Conservation (phyloP, 2,888 invertebrate genomes). For the Andrena haemorrhoa region DNA sequence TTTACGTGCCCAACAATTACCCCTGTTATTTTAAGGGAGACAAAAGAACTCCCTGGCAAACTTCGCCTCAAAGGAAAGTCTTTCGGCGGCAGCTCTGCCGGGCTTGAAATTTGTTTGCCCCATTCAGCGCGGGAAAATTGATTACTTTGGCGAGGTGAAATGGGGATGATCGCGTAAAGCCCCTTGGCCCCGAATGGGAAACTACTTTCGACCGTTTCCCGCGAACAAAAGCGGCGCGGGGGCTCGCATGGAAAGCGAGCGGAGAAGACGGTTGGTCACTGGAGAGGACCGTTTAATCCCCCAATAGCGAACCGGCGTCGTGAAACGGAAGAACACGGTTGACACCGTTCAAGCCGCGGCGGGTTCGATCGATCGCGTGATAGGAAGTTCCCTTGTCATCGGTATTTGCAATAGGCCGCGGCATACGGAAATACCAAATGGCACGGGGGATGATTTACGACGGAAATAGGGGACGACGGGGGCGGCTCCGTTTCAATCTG, state of each 20-base stretch:
- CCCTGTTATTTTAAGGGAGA: not conserved
- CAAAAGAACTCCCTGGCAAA: not conserved
- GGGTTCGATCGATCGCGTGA: conserved; percentile 70
- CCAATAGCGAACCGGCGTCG: conserved; percentile 55
- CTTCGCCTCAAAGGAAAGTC: not conserved
- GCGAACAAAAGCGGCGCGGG: conserved; percentile 4
- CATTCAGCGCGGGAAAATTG: not conserved
- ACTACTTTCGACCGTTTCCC: conserved; percentile 4
- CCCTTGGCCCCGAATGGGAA: not conserved
- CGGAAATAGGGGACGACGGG: conserved; percentile 58
- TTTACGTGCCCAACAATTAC: not conserved
- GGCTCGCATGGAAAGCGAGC: not conserved
- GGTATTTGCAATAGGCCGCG: conserved; percentile 70
- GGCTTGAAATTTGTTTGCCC: not conserved
- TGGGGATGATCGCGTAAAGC: not conserved
- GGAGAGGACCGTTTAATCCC: conserved; percentile 47
- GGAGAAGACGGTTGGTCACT: not conserved
- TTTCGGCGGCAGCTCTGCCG: not conserved
- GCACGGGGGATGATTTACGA: conserved; percentile 72
- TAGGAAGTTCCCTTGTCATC: conserved; percentile 75
- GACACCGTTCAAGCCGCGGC: conserved; percentile 46
- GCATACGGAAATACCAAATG: conserved; percentile 72
- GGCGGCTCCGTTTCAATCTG: conserved; percentile 68
- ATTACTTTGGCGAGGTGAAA: not conserved
- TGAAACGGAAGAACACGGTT: conserved; percentile 70